Evolutionary conservation across 2,888 invertebrate genomes (phyloP).

Genomic region (Hirtodrosophila alboralis): DNA sequence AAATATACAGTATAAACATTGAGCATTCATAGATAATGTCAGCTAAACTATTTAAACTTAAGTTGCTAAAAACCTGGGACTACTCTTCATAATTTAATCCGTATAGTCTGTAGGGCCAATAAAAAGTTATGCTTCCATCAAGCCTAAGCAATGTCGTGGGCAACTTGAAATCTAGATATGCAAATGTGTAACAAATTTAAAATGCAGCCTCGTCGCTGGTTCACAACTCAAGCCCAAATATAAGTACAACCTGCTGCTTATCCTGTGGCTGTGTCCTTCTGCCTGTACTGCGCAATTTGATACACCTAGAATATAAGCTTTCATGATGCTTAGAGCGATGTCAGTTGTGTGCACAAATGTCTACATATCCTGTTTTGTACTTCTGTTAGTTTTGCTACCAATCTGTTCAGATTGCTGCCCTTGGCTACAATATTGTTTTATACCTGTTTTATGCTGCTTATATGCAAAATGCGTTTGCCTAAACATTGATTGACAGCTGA

Average conservation of each 20-base stretch:
- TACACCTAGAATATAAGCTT: slow-evolving; percentile 9
- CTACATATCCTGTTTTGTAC: too few relatives aligned
- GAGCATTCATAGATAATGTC: background rate
- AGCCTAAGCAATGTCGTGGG: slow-evolving; percentile 1
- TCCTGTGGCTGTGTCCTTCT: slow-evolving; percentile 1
- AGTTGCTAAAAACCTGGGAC: slow-evolving; percentile 2
- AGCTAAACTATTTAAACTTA: slow-evolving; percentile 3
- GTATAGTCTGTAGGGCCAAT: slow-evolving; percentile 11
- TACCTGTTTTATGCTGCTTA: background rate
- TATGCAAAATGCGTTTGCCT: slow-evolving; percentile 14
- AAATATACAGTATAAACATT: too few relatives aligned
- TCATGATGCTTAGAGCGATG: too few relatives aligned
- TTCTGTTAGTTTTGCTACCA: slow-evolving; percentile 6
- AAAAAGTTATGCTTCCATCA: slow-evolving; percentile 20
- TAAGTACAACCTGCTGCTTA: slow-evolving; percentile 1
- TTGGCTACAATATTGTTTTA: slow-evolving; percentile 15
- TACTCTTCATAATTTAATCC: slow-evolving; percentile 22
- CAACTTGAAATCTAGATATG: slow-evolving; percentile 43
- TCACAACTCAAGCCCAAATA: too few relatives aligned
- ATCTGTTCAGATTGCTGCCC: slow-evolving; percentile 22
- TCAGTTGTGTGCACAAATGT: too few relatives aligned
- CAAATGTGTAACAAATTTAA: slow-evolving; percentile 42
- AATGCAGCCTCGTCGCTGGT: background rate
- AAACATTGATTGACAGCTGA: slow-evolving; percentile 14
- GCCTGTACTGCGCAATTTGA: slow-evolving; percentile 4